Conservation (phyloP, 2,888 invertebrate species). For the Pristionchus mayeri region DNA sequence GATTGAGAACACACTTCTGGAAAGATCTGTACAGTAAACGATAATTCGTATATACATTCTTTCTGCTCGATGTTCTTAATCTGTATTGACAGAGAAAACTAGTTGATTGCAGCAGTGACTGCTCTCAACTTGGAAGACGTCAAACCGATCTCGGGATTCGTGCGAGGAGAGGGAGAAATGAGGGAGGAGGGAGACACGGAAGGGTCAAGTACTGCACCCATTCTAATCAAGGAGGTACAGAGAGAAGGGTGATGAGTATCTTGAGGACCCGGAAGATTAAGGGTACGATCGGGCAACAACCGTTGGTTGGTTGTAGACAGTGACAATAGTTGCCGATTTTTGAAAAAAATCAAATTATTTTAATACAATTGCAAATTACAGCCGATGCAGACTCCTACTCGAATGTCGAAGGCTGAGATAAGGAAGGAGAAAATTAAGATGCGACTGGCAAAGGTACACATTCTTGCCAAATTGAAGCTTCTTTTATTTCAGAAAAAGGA, state of each 20-base stretch:
- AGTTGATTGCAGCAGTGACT: neutral
- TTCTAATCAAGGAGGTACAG: neutral
- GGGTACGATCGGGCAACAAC: too few relatives aligned
- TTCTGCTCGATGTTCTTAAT: too few relatives aligned
- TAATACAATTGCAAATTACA: too few relatives aligned
- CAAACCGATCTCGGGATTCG: neutral
- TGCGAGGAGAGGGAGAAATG: neutral
- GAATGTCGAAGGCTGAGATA: neutral
- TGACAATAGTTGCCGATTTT: too few relatives aligned
- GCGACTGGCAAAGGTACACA: neutral
- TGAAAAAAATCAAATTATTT: too few relatives aligned
- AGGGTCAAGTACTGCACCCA: too few relatives aligned
- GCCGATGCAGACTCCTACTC: conserved; percentile 23
- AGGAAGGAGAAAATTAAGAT: conserved; percentile 14
- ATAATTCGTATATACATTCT: too few relatives aligned
- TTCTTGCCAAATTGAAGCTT: too few relatives aligned
- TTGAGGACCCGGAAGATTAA: neutral
- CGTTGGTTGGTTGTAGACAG: too few relatives aligned
- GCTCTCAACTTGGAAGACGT: neutral
- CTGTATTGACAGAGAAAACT: neutral
- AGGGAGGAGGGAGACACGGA: neutral
- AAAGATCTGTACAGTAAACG: too few relatives aligned
- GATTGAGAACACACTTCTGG: too few relatives aligned
- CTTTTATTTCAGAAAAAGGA: neutral
- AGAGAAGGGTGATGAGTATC: neutral